Evolutionary conservation across 1,140 invertebrate species (phyloP).

Genomic region (Drosophila lini): DNA sequence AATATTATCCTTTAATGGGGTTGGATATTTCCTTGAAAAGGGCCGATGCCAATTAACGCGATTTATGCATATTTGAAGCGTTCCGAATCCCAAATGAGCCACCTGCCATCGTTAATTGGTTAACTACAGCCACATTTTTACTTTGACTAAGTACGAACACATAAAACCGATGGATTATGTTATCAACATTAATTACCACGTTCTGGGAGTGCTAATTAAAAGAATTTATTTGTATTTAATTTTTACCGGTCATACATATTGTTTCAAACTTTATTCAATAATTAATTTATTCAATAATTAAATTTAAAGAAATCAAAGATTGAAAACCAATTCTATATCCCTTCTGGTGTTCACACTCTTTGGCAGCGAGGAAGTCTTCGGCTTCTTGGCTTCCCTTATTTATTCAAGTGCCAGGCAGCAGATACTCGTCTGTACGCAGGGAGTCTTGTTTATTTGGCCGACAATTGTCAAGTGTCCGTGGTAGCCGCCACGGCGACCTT

Average conservation of each 20-base stretch:
- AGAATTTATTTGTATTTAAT: background rate
- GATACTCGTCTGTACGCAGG: constrained; percentile 23
- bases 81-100: constrained; percentile 4
- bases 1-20: constrained; percentile 63
- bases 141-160: background rate
- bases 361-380: background rate
- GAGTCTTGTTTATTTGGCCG: constrained; percentile 21
- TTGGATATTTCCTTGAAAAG: constrained; percentile 13
- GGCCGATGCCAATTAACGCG: constrained; percentile 60
- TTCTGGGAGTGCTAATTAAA: no score
- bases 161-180: background rate
- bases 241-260: no score
- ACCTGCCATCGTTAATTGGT: constrained; percentile 15
- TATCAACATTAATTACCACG: background rate
- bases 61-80: constrained; percentile 54
- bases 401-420: constrained; percentile 31
- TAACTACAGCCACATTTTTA: constrained; percentile 1
- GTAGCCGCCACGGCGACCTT: constrained; percentile 43
- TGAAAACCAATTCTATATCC: background rate
- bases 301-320: no score
- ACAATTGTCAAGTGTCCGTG: constrained; percentile 35
- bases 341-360: background rate
- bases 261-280: no score
- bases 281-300: no score
- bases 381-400: constrained; percentile 23